Evolutionary conservation across 53 echinoderm and acorn worm species (phyloP).

Genomic region (Glandiceps talaboti): DNA sequence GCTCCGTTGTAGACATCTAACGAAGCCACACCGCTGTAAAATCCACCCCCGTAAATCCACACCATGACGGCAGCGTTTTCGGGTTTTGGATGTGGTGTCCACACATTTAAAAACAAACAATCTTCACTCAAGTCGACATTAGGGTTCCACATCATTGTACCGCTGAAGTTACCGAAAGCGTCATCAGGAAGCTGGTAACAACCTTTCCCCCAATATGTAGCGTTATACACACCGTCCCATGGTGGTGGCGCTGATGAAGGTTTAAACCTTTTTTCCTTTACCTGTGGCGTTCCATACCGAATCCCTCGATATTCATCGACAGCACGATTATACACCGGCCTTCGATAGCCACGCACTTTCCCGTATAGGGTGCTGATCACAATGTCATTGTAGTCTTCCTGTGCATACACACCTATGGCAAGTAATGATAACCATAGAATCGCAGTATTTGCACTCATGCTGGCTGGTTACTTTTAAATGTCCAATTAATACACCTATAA

Average conservation of each 20-base stretch:
- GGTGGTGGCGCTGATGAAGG: slow-evolving; percentile 25
- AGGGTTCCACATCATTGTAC: slow-evolving; percentile 41
- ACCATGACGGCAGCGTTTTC: slow-evolving; percentile 51
- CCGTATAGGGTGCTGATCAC: background rate
- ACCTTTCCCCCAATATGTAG: slow-evolving; percentile 46
- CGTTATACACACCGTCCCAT: slow-evolving; percentile 42
- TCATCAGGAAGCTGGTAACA: slow-evolving; percentile 54
- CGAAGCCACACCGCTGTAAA: slow-evolving; percentile 57
- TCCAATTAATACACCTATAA: too few relatives aligned
- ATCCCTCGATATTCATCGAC: slow-evolving; percentile 72
- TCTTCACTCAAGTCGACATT: slow-evolving; percentile 29
- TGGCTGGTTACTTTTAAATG: too few relatives aligned
- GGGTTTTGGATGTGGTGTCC: slow-evolving; percentile 22
- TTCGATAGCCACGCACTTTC: background rate
- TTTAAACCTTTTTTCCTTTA: slow-evolving; percentile 26
- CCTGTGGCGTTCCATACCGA: slow-evolving; percentile 45
- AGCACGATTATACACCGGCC: slow-evolving; percentile 6
- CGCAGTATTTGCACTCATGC: background rate
- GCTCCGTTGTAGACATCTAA: slow-evolving; percentile 81
- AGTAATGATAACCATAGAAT: background rate
- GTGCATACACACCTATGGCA: background rate
- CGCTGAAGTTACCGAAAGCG: slow-evolving; percentile 27
- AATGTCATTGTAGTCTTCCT: background rate
- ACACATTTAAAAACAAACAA: slow-evolving; percentile 42
- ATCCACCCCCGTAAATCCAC: slow-evolving; percentile 83